Percentiles rank a stretch among this genome's conserved stretches.
These are phyloP conservation scores for Phoenoteleia sp. DNA, from an alignment of 2,888 invertebrate genomes.

Conservation along the genomic window DNA sequence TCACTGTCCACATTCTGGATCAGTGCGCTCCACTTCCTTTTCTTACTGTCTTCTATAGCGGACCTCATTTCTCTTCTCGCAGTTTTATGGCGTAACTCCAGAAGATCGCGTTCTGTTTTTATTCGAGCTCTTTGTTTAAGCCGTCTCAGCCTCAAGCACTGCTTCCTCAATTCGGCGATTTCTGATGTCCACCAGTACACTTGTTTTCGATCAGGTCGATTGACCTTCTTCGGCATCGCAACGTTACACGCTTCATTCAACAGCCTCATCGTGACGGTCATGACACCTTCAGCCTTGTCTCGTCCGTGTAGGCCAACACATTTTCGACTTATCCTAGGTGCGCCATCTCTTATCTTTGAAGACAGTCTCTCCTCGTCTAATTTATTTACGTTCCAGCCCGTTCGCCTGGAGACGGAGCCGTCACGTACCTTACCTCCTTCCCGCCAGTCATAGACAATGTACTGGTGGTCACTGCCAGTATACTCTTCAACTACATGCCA, in stretches of 20 bases:
- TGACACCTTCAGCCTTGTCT: too few species aligned
- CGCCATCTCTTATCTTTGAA: too few species aligned
- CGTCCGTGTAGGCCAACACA: too few species aligned
- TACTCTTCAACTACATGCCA: background rate
- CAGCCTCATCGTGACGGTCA: too few species aligned
- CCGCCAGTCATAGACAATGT: background rate
- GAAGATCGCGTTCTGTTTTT: too few species aligned
- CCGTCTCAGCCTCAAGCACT: background rate
- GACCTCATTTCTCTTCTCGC: slow-evolving; percentile 71
- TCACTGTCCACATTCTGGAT: background rate
- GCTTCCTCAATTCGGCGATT: background rate
- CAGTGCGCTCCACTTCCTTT: background rate
- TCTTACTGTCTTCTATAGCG: slow-evolving; percentile 74
- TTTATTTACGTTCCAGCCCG: background rate
- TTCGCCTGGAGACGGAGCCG: background rate
- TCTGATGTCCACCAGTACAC: background rate
- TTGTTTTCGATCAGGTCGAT: too few species aligned
- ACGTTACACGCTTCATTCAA: background rate
- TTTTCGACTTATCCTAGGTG: too few species aligned
- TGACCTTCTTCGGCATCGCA: background rate
- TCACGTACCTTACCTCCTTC: background rate
- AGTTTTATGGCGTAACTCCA: background rate
- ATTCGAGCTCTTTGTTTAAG: too few species aligned
- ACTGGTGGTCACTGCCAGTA: background rate
- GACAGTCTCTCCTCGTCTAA: background rate